A percentile compares a stretch with the other conserved stretches of the same genome.
Evolutionary conservation across 2,113 vertebrate species (phyloP).

Genomic region (Rallus limicola): DNA sequence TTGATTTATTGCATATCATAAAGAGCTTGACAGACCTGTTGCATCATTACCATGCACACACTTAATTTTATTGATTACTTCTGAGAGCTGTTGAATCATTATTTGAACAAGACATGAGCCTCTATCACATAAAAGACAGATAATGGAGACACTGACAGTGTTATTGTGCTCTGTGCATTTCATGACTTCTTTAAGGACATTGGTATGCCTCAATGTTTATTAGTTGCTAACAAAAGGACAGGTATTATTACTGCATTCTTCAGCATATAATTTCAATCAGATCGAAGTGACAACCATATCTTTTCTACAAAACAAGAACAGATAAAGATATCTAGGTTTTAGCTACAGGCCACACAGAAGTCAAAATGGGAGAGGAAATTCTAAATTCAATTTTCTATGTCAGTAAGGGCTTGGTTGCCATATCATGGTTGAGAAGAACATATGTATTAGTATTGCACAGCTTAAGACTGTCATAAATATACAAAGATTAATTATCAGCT

Average conservation of each 20-base stretch:
- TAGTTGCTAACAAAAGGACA: neutral
- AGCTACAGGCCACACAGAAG: neutral
- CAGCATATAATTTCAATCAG: neutral
- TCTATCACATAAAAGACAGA: neutral
- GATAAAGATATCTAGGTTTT: neutral
- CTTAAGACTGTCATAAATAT: neutral
- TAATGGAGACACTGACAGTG: neutral
- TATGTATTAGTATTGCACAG: neutral
- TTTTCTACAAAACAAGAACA: neutral
- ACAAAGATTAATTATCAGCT: neutral
- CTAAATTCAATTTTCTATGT: neutral
- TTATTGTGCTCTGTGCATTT: neutral
- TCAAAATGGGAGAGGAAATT: neutral
- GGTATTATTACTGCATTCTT: neutral
- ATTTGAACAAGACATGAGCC: neutral
- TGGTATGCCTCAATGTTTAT: neutral
- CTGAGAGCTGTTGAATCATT: neutral
- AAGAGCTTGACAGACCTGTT: neutral
- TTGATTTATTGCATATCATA: neutral
- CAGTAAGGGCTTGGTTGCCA: neutral
- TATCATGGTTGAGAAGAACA: neutral
- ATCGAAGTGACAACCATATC: neutral
- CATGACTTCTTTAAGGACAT: neutral
- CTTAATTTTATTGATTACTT: slow-evolving; percentile 36
- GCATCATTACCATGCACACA: neutral